Base-by-base conservation (phyloP, 1,140 invertebrate genomes). In the Heliconius congener region DNA sequence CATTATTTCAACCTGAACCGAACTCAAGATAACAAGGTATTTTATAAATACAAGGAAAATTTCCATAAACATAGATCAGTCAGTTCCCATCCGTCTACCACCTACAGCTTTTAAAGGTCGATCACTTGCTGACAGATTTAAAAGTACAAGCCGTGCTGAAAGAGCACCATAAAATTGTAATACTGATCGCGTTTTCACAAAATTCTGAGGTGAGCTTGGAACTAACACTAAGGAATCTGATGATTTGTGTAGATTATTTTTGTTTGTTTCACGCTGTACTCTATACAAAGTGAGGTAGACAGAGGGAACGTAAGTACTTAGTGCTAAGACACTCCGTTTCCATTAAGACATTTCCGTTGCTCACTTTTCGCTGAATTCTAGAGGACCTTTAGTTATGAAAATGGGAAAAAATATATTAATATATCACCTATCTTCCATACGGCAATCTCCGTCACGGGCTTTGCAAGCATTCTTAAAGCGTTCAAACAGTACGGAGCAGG, bases 381-480 rank as follows among this genome's bases (percentile, higher is more conserved):
- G 42, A 46, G 42, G 13, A 16, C 0, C 13, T 46, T 46, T 16
- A 46, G 13, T 46, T 16, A 46, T 46, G 6, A n/a, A 55, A 55
- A 55, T n/a, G 18, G 0, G 19, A 6, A 55, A 19, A 55, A 55
- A 55, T n/a, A 19, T 18, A 55, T 55, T 55, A n/a, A 55, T 11
- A n/a, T 23, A 23, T 66, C 94, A 98, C 97, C 97, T 96, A 94
- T 97, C 97, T 80, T 98, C 97, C 97, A 98, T 98, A 85, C 96
- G 96, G 93, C 98, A 98, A 91, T 97, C 97, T 87, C 97, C 97
- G 82, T 98, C 97, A 80, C 97, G 95, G 73, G 97, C 96, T 91
- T 97, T 97, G 95, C 98, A 98, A 86, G 97, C 96, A 73, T 95
- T 95, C 94, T 98, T 98, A 95, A 98, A 98, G 85, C 98, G 96